Evolutionary conservation across 2,113 vertebrate genomes (phyloP), one percentile per base, ranked within the genome.

Genomic region (Rana temporaria): DNA sequence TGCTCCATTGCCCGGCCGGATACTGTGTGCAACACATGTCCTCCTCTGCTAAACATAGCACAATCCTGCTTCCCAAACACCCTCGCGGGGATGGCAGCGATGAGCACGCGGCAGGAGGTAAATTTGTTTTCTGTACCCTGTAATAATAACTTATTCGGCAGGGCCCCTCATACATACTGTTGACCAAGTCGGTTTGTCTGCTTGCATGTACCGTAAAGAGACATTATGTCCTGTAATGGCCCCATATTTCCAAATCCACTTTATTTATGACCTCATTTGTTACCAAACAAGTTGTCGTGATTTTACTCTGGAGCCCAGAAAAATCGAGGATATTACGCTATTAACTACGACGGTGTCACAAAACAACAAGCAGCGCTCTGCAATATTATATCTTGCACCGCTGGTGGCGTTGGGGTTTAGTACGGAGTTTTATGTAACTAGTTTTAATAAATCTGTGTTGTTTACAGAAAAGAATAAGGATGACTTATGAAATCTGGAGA

Each of bases 251-350:
- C 42, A 81, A 74, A 82, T 82, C 57, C 60, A 74, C 57, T 71
- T 80, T 80, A 80, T 73, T 82, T 82, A 82, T 74, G 22, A 53
- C 70, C 70, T 82, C 62, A 74, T 73, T 82, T 82, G 26, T 73
- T 81, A 65, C 80, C 22, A 75, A 74, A 82, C 60, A 64, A 69
- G 53, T 34, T 75, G 62, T 74, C 66, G 64, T 75, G 67, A 76
- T 56, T 48, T 76, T 59, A 67, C 81, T 83, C 81, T 19, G 20
- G 71, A 59, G 80, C 30, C 26, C 68, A 48, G 42, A 81, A 60
- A 72, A 59, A 83, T 26, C 16, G 42, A 82, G 70, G 63, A 82
- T 65, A 82, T 82, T 74, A 74, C 48, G 8, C 69, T 66, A 81
- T 81, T 24, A 82, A 71, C 60, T 24, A 74, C 70, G 3, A 30